These are phyloP conservation scores for Burhinus bistriatus DNA, from an alignment of 2,113 vertebrate genomes.

Conservation along the genomic window DNA sequence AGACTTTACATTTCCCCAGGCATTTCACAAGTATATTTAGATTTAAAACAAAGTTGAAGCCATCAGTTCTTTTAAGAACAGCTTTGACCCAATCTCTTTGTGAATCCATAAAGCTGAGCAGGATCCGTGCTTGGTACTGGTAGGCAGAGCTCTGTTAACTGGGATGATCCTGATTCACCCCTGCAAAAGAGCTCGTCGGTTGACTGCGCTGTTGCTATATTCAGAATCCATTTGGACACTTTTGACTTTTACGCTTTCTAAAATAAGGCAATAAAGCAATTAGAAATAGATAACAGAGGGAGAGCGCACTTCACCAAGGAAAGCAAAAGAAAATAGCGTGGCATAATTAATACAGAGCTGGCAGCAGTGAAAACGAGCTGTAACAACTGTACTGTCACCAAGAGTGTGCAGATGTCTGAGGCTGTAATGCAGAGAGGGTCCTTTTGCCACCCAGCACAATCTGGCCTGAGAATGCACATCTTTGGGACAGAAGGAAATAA, in stretches of 20 bases:
- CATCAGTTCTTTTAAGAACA: neutral
- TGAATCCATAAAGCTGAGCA: neutral
- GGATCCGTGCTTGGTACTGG: accelerated
- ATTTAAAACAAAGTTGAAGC: neutral
- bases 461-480: neutral
- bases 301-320: neutral
- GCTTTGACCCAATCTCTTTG: neutral
- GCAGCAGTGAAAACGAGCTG: neutral
- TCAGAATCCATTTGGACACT: neutral
- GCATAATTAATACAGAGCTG: neutral
- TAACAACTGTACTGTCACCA: accelerated
- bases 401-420: neutral
- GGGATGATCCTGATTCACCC: neutral
- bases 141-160: neutral
- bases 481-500: neutral
- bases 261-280: conserved; percentile 14
- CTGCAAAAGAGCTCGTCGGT: neutral
- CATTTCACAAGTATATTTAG: neutral
- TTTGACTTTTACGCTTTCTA: neutral
- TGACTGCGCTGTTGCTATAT: neutral
- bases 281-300: neutral
- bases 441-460: neutral
- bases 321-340: neutral
- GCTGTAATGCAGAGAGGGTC: neutral
- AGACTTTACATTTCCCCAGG: neutral